Evolutionary conservation across 2,113 vertebrate genomes (phyloP), one percentile per base, ranked within the genome.

Genomic region (Ptychochromis oligacanthus): DNA sequence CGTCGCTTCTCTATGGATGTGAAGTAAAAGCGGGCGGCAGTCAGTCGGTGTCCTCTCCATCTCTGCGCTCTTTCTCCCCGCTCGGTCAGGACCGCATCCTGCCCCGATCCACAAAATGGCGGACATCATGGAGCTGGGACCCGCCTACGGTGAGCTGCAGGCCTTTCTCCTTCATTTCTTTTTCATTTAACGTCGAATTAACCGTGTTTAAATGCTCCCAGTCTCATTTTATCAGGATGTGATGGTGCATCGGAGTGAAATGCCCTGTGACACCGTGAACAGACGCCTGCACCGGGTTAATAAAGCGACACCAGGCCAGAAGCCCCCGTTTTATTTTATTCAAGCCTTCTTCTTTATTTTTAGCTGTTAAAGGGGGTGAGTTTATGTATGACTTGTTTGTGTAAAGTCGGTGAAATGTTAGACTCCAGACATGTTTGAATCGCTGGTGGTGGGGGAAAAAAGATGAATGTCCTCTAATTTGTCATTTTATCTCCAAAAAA

Each of bases 61-160:
- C 75, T 87, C 56, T 56, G 57, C 60, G 24, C 59, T 58, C 55
- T 36, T 77, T 54, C 34, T 38, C 22, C 52, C 78, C 18, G 52
- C 40, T 59, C 81, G 81, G 75, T 91, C 80, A 72, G 79, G 75
- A 87, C 79, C 85, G 83, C 85, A 90, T 75, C 90, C 89, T 84
- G 83, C 82, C 52, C 82, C 3, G 4, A 75, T 14, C 70, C 92
- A 93, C 95, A 96, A 96, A 95, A 96, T 96, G 96, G 95, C 96
- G 94, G 96, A 96, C 90, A 95, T 96, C 64, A 94, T 95, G 70
- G 95, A 96, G 84, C 93, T 96, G 89, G 92, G 93, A 95, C 91
- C 95, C 80, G 87, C 93, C 83, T 96, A 96, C 88, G 95, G 96
- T 96, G 80, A 96, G 96, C 82, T 20, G 11, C 70, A 18, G 80